Conservation (phyloP, 2,113 vertebrate species). For the Bubo bubo region DNA sequence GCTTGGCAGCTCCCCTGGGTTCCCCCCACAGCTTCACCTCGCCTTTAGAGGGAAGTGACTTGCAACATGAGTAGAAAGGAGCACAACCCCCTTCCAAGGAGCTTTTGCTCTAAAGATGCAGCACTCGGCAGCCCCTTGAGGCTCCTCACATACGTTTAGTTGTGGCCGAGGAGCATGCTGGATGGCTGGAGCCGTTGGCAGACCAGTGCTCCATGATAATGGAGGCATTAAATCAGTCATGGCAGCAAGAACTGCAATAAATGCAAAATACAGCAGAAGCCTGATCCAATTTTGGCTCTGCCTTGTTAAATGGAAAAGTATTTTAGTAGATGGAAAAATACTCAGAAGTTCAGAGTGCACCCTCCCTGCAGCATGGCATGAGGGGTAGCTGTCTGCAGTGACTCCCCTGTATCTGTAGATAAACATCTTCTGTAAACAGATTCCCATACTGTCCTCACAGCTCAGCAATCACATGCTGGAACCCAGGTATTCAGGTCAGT, state of each 20-base stretch:
- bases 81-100: neutral
- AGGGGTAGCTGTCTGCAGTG: neutral
- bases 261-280: slow-evolving; percentile 46
- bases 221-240: slow-evolving; percentile 57
- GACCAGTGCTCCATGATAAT: slow-evolving; percentile 27
- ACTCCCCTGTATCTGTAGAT: neutral
- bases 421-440: neutral
- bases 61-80: neutral
- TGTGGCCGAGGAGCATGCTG: neutral
- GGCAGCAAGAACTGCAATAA: slow-evolving; percentile 61
- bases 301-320: slow-evolving; percentile 27
- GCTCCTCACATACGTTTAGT: neutral
- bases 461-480: neutral
- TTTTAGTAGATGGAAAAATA: slow-evolving; percentile 53
- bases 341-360: neutral
- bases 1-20: neutral
- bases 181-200: slow-evolving; percentile 7
- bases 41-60: neutral
- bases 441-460: neutral
- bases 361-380: neutral
- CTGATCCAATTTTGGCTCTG: slow-evolving; percentile 45
- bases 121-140: neutral
- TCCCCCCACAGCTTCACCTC: neutral
- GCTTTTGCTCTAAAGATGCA: neutral
- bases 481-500: neutral